Conservation (phyloP, 2,113 vertebrate species). For the Burhinus bistriatus region DNA sequence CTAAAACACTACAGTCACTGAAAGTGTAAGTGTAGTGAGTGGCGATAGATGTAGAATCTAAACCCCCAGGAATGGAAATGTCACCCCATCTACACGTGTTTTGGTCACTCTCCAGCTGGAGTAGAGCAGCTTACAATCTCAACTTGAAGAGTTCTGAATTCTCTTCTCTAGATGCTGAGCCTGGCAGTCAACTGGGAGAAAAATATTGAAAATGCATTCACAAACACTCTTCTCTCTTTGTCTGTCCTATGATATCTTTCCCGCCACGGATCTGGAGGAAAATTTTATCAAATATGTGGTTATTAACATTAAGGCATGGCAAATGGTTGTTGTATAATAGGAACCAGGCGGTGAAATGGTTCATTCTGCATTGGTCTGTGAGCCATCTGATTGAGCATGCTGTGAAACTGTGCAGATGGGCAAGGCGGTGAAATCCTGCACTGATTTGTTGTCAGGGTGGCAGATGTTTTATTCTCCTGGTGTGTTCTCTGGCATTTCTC, state of each 20-base stretch:
- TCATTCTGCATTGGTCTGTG: neutral
- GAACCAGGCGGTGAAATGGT: neutral
- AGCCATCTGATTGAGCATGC: neutral
- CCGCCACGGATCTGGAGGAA: neutral
- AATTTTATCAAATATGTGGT: neutral
- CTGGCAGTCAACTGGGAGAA: neutral
- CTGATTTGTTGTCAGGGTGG: neutral
- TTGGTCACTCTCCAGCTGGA: neutral
- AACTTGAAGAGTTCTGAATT: neutral
- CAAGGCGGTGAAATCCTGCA: neutral
- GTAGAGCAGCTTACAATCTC: neutral
- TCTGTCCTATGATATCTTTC: neutral
- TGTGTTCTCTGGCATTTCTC: neutral
- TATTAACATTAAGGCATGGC: neutral
- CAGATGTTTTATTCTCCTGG: constrained; percentile 50
- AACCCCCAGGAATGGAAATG: neutral
- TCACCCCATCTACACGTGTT: neutral
- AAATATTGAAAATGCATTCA: neutral
- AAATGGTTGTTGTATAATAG: neutral
- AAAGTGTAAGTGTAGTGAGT: neutral
- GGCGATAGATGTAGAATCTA: neutral
- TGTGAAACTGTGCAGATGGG: neutral
- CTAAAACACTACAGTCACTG: neutral
- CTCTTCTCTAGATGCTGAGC: neutral
- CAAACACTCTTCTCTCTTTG: neutral